Conservation (phyloP, 2,888 invertebrate species). For the Chymomyza caudatula region DNA sequence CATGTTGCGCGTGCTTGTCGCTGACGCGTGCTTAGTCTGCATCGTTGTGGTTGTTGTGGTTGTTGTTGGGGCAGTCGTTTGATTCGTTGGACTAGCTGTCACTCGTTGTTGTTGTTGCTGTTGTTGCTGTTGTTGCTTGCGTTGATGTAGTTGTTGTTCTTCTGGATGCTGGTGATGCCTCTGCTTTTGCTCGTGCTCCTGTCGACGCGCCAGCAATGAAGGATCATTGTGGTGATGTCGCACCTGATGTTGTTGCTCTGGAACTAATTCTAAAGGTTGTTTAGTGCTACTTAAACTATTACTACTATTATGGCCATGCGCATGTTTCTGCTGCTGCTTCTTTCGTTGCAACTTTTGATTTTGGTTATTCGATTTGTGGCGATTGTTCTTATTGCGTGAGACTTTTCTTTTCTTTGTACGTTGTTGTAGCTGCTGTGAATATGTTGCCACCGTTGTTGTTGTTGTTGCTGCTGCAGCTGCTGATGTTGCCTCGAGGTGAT, state of each 20-base stretch:
- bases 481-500: constrained; percentile 33
- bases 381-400: constrained; percentile 65
- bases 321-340: constrained; percentile 61
- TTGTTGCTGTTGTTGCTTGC: constrained; percentile 45
- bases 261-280: constrained; percentile 57
- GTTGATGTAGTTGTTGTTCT: constrained; percentile 35
- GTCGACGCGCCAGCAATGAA: constrained; percentile 68
- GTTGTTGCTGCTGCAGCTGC: constrained; percentile 36
- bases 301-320: constrained; percentile 70
- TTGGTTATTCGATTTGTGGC: constrained; percentile 70
- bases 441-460: constrained; percentile 38
- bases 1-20: constrained; percentile 32
- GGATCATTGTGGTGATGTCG: constrained; percentile 77
- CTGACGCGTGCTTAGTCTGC: constrained; percentile 49
- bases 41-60: constrained; percentile 33
- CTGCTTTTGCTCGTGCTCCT: constrained; percentile 71
- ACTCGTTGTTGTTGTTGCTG: constrained; percentile 54
- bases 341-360: constrained; percentile 57
- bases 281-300: constrained; percentile 75
- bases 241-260: constrained; percentile 71
- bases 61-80: constrained; percentile 17
- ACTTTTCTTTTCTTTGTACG: constrained; percentile 31
- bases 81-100: constrained; percentile 53
- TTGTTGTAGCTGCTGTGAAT: constrained; percentile 37
- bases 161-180: constrained; percentile 65